Conservation (phyloP, 1,140 invertebrate genomes). For the Trichonephila clavipes region DNA sequence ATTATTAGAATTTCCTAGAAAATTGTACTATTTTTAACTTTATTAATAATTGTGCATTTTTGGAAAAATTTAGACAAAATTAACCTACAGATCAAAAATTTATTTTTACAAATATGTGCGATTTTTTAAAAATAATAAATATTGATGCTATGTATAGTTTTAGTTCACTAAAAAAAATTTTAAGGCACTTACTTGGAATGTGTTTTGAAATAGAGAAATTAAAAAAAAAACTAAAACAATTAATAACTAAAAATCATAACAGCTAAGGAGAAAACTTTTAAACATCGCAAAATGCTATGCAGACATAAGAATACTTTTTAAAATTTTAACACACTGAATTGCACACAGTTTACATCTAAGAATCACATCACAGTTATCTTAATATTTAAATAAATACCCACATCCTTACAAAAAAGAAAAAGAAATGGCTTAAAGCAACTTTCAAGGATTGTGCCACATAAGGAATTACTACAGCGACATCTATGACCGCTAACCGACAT, state of each 20-base stretch:
- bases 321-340: conserved; percentile 18
- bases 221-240: neutral
- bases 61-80: no score
- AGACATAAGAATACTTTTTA: neutral
- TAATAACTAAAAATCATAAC: neutral
- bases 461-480: conserved; percentile 11
- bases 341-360: conserved; percentile 37
- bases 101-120: no score
- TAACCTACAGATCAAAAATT: no score
- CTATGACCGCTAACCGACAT: neutral
- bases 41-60: no score
- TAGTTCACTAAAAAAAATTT: neutral
- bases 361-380: conserved; percentile 44
- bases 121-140: no score
- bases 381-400: conserved; percentile 15
- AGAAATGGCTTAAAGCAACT: neutral
- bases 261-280: neutral
- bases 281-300: neutral
- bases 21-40: no score
- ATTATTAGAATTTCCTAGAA: no score
- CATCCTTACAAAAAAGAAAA: neutral
- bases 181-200: conserved; percentile 55
- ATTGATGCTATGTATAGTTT: no score
- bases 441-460: conserved; percentile 19
- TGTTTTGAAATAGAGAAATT: conserved; percentile 3